Percentiles rank a stretch among this genome's conserved stretches.
These are phyloP conservation scores for Ellobius talpinus DNA, from an alignment of 2,113 vertebrate genomes.

Conservation along the genomic window DNA sequence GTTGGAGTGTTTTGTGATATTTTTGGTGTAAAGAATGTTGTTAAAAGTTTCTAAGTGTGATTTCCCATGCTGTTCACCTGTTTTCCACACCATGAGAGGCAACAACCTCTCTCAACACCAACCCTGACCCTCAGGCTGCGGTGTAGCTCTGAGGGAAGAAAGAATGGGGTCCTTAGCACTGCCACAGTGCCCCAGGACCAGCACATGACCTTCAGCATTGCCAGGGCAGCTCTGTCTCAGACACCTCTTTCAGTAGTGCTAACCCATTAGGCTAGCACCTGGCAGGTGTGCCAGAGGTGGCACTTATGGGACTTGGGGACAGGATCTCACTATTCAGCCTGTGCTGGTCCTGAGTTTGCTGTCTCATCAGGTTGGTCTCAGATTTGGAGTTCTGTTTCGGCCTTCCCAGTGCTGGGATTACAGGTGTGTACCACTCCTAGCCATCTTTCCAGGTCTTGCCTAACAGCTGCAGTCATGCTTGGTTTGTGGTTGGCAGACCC, in stretches of 20 bases:
- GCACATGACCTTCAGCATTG: not conserved
- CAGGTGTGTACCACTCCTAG: not conserved
- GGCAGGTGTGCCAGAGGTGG: not conserved
- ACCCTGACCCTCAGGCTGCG: not conserved
- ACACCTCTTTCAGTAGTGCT: rapidly evolving
- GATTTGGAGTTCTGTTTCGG: not conserved
- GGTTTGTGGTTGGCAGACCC: not conserved
- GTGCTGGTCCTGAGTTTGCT: not conserved
- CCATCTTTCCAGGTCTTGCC: not conserved
- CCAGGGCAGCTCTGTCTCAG: not conserved
- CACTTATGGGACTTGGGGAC: not conserved
- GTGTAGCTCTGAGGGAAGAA: not conserved
- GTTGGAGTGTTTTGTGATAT: not conserved
- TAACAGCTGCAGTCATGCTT: not conserved
- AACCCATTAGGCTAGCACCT: not conserved
- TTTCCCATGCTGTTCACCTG: not conserved
- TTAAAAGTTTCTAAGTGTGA: conserved; percentile 7
- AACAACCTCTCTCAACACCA: not conserved
- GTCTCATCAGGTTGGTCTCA: not conserved
- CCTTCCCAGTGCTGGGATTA: not conserved
- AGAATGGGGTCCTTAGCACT: not conserved
- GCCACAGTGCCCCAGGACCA: rapidly evolving
- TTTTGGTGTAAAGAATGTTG: conserved; percentile 29
- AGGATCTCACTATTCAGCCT: not conserved
- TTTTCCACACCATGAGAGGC: not conserved